Conservation (phyloP, 2,113 vertebrate species). For the Glaucomys volans region DNA sequence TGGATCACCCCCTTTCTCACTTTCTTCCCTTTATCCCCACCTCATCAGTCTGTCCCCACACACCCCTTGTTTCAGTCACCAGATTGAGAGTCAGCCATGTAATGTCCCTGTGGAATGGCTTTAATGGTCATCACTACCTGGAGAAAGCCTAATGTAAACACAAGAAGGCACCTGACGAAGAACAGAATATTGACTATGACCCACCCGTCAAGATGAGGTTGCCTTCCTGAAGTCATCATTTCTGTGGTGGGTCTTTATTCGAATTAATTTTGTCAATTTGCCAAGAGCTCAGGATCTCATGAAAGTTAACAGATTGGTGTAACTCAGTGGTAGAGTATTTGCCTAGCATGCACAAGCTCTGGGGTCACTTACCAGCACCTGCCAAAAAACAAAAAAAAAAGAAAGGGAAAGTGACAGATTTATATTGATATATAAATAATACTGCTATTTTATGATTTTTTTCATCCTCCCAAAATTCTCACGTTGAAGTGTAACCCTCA, state of each 20-base stretch:
- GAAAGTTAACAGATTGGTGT: not conserved
- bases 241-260: not conserved
- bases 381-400: too few species aligned
- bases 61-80: not conserved
- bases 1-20: not conserved
- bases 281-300: not conserved
- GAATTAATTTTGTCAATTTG: slow-evolving; percentile 20
- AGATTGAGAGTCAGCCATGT: not conserved
- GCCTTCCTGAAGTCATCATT: not conserved
- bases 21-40: not conserved
- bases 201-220: not conserved
- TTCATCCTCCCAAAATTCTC: too few species aligned
- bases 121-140: not conserved
- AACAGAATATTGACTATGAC: not conserved
- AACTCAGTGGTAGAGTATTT: too few species aligned
- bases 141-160: not conserved
- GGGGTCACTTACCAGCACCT: too few species aligned
- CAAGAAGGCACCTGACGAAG: not conserved
- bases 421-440: not conserved
- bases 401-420: not conserved
- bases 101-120: not conserved
- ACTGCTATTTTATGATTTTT: not conserved
- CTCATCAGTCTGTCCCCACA: not conserved
- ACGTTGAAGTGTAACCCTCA: not conserved
- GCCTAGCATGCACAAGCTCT: too few species aligned